phyloP scores from a whole-genome alignment of 2,888 invertebrate species.

The Agonopterix alstromeriana region DNA sequence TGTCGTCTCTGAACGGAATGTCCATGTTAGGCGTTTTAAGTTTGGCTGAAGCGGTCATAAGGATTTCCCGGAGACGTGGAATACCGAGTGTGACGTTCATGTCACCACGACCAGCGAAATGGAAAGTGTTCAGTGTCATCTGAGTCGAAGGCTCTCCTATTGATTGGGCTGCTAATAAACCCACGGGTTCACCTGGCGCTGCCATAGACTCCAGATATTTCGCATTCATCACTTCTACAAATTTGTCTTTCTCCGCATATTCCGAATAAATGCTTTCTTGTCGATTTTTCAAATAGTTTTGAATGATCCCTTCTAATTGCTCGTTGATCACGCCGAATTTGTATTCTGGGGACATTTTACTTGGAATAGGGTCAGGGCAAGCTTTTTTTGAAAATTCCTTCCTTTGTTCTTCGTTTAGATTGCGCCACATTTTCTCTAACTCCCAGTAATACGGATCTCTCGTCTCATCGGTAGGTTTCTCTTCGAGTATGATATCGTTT shows the following conservation, averaged over 20 bases:
- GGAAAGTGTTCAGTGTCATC: conserved; percentile 99
- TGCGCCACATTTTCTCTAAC: conserved; percentile 81
- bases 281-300: conserved; percentile 73
- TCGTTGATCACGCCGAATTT: conserved; percentile 92
- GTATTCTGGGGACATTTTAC: conserved; percentile 82
- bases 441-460: conserved; percentile 78
- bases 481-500: conserved; percentile 59
- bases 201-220: conserved; percentile 88
- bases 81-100: conserved; percentile 99
- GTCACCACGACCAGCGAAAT: conserved; percentile 99
- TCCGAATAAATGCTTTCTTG: conserved; percentile 36
- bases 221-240: conserved; percentile 83
- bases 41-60: conserved; percentile 96
- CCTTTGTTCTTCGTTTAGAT: conserved; percentile 77
- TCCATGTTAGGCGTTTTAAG: conserved; percentile 98
- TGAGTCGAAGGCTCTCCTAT: conserved; percentile 99
- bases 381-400: conserved; percentile 67
- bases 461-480: conserved; percentile 69
- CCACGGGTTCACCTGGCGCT: conserved; percentile 97
- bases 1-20: conserved; percentile 83
- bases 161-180: conserved; percentile 96
- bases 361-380: conserved; percentile 86
- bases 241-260: conserved; percentile 60
- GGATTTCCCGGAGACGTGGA: conserved; percentile 95
- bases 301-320: conserved; percentile 81